Evolutionary conservation across 2,797 vertebrate genomes (phyloP).

Genomic region (Sphenodon punctatus): DNA sequence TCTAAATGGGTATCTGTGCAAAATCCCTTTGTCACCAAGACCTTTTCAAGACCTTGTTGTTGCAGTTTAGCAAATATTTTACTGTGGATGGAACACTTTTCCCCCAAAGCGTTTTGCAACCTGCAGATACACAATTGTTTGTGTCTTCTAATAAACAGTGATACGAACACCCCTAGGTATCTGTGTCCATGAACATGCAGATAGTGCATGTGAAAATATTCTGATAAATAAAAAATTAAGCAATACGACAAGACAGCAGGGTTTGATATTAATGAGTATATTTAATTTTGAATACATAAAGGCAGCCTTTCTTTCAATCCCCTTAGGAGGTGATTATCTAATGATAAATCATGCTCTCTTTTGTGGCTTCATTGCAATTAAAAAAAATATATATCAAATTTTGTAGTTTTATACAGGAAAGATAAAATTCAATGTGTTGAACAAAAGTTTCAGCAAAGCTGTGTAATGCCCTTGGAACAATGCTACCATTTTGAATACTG

Average conservation of each 20-base stretch:
- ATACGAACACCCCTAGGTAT: background rate
- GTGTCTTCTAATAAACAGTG: background rate
- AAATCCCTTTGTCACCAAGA: background rate
- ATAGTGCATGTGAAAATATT: background rate
- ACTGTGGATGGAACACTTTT: background rate
- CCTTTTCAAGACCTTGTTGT: background rate
- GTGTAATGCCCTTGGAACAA: background rate
- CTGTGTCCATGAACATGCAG: background rate
- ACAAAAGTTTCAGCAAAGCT: background rate
- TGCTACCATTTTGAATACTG: background rate
- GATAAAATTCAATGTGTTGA: background rate
- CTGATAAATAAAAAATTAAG: background rate
- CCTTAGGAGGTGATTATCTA: background rate
- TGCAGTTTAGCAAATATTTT: background rate
- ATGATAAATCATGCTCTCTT: background rate
- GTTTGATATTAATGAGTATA: background rate
- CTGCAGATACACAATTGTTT: background rate
- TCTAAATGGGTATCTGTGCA: background rate
- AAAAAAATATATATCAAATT: background rate
- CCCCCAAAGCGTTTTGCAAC: background rate
- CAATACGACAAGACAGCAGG: background rate
- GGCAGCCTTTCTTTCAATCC: background rate
- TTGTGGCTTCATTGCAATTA: background rate
- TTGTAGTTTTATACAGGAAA: background rate
- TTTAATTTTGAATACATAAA: background rate